Percentiles rank a stretch among this genome's conserved stretches.
phyloP scores from a whole-genome alignment of 92 coral and sea anemone genomes.

The Pocillopora meandrina region DNA sequence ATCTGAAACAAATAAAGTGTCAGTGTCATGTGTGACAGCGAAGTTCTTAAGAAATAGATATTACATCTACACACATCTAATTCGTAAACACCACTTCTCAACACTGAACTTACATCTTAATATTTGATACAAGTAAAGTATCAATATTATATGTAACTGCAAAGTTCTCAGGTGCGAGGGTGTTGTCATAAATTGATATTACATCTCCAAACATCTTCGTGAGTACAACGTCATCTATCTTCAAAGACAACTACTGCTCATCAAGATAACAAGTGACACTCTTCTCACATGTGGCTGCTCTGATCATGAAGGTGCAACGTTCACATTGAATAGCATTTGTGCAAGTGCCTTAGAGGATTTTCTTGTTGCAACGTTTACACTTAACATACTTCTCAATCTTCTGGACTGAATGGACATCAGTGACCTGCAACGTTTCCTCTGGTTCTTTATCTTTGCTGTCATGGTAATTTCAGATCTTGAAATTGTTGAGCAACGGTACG shows the following conservation, averaged over 20 bases:
- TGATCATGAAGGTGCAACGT: conserved; percentile 42
- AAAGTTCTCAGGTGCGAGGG: conserved; percentile 37
- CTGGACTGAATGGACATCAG: conserved; percentile 37
- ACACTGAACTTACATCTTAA: conserved; percentile 6
- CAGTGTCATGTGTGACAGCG: conserved; percentile 25
- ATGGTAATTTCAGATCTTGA: conserved; percentile 24
- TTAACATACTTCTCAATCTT: conserved; percentile 37
- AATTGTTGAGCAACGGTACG: conserved; percentile 24
- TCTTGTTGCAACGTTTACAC: conserved; percentile 40
- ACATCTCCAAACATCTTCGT: conserved; percentile 48
- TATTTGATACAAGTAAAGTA: conserved; percentile 26
- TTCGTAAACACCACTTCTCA: conserved; percentile 7
- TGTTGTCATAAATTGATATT: conserved; percentile 31
- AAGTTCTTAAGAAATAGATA: conserved; percentile 30
- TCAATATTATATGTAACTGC: conserved; percentile 37
- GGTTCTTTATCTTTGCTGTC: conserved; percentile 15
- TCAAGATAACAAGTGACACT: conserved; percentile 29
- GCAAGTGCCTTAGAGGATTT: conserved; percentile 49
- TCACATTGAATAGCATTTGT: conserved; percentile 41
- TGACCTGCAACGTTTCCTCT: conserved; percentile 28
- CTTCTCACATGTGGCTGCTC: conserved; percentile 25
- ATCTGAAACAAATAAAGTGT: conserved; percentile 26
- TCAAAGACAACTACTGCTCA: conserved; percentile 36
- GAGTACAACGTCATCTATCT: conserved; percentile 37
- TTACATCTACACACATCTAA: conserved; percentile 17